Evolutionary conservation across 1,140 invertebrate genomes (phyloP), one percentile per base, ranked within the genome.

Genomic region (Pseudomyrmex concolor): DNA sequence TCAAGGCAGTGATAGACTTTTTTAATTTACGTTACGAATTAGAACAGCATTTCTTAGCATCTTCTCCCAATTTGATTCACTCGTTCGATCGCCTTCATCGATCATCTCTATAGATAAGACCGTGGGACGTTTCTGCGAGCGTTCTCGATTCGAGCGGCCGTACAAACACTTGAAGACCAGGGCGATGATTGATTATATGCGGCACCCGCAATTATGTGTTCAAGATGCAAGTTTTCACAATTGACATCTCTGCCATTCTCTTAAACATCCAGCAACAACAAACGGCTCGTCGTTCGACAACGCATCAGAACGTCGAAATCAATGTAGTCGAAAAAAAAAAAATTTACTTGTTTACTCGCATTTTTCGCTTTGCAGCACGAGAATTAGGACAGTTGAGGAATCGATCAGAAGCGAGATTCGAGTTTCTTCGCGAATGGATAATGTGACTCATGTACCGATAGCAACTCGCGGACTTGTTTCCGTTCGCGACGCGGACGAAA

Each of bases 21-120:
- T 43, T 54, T 12, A 0, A 60, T 48, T 43, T 15, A 22, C 51
- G 3, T 13, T 51, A 12, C 9, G 22, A 25, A 22, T 62, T 54
- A 55, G 15, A 59, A 34, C 3, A 17, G 48, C 25, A 10, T 43
- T 59, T n/a, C 22, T 59, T n/a, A 45, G 13, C 50, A 64, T 57
- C 25, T 25, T 34, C 76, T 86, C 83, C 50, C 83, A 86, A 62
- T 63, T 89, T 66, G 60, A 84, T 88, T 91, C 87, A 83, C 84
- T 89, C 81, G 84, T 86, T 91, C 84, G 86, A 87, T 66, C 80
- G 71, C 83, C 76, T 89, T 85, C 74, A 89, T 90, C 85, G 85
- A 84, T 88, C 91, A 92, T 86, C 78, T 78, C 59, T 64, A 43
- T 45, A 85, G 43, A 74, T 89, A 88, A 89, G 72, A 83, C 71